Conservation (phyloP, 2,797 vertebrate genomes). For the Rhinatrema bivittatum region DNA sequence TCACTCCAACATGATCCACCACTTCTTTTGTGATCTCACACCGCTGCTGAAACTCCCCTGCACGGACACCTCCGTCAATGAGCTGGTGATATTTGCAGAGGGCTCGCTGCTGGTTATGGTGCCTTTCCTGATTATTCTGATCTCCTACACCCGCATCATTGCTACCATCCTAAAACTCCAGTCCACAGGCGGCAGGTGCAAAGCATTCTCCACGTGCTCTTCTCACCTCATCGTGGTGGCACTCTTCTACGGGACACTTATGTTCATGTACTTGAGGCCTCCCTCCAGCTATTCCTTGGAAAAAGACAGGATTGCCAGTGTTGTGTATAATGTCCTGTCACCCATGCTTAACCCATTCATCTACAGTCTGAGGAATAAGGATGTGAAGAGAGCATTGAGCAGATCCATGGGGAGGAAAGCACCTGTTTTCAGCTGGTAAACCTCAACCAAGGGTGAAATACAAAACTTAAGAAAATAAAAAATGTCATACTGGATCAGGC, state of each 20-base stretch:
- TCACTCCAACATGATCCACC: constrained; percentile 18
- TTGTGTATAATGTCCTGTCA: constrained; percentile 22
- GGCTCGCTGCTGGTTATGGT: too few species aligned
- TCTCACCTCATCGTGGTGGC: constrained; percentile 17
- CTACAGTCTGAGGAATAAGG: constrained; percentile 26
- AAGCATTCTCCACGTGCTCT: constrained; percentile 29
- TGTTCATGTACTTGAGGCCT: constrained; percentile 27
- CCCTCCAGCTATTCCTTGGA: constrained; percentile 13
- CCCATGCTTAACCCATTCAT: constrained; percentile 30
- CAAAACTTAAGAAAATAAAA: too few species aligned
- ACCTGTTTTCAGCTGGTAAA: too few species aligned
- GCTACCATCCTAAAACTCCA: constrained; percentile 10
- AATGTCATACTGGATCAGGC: too few species aligned
- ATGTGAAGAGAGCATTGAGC: constrained; percentile 19
- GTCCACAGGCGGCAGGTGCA: constrained; percentile 1
- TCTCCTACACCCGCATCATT: constrained; percentile 22
- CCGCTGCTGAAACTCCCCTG: constrained; percentile 31
- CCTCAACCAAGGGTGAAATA: too few species aligned
- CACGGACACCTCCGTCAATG: constrained; percentile 7
- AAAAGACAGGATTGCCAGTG: constrained; percentile 15
- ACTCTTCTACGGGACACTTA: constrained; percentile 11
- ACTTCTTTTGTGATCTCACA: constrained; percentile 36
- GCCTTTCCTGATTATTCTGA: neutral
- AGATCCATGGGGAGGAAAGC: too few species aligned
- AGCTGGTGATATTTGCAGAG: too few species aligned